Base-by-base conservation (phyloP, 2,888 invertebrate species). In the Netelia virgata region DNA sequence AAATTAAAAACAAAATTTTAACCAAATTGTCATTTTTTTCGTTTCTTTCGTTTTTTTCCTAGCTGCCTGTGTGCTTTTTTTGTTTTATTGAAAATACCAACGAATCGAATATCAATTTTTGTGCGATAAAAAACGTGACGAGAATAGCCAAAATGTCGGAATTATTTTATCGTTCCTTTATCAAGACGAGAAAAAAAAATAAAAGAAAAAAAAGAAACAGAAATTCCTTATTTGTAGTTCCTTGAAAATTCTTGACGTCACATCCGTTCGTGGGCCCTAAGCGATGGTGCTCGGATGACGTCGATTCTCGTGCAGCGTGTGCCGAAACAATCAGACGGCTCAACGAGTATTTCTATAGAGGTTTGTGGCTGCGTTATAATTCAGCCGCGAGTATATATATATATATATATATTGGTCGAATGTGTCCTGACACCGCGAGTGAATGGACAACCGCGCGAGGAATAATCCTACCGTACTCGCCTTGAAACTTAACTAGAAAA, bases 211-310 rank as follows among this genome's bases (percentile, higher is more conserved):
- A 72, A 16, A 20, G 43, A 16, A 41, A 72, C 10, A 57, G 18
- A 36, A 59, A 36, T 18, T 36, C 36, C 36, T 36, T 36, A 64
- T 18, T 50, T 64, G 47, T 28, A 14, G 28, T 76, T 75, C 79
- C 75, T 66, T 75, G 70, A 66, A 80, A 53, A 55, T 57, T 50
- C 20, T 57, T 80, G 80, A 77, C 84, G 84, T 84, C 80, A 84
- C 63, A 68, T 81, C 80, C 80, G 59, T 41, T 70, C 55, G 16
- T 41, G 14, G 11, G 16, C 70, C 36, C 16, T 57, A 18, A 23
- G 3, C 9, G n/a, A 23, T 63, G 1, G 28, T 6, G 14, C 28
- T n/a, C 8, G n/a, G 36, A 63, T 36, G 63, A 63, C 28, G 63
- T 63, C 11, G 14, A 23, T 47, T 47, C 57, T 57, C 47, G 47